A percentile compares a stretch with the other conserved stretches of the same genome.
Evolutionary conservation across 2,888 invertebrate species (phyloP).

Genomic region (Epiblema foenella): DNA sequence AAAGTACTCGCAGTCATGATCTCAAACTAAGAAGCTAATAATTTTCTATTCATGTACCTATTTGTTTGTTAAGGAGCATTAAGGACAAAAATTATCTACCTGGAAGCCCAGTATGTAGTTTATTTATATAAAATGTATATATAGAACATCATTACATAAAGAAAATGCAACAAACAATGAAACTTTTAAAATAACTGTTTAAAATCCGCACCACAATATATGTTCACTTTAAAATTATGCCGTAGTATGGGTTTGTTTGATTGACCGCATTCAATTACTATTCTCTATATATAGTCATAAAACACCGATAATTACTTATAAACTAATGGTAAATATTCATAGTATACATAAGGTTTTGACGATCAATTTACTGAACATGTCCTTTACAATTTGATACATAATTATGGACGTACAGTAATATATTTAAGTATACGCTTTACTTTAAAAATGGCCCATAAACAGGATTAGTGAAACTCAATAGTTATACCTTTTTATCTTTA

Average conservation of each 20-base stretch:
- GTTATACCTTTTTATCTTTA: neutral
- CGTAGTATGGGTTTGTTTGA: slow-evolving; percentile 2
- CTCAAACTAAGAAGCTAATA: neutral
- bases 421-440: neutral
- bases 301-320: neutral
- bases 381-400: too few species aligned
- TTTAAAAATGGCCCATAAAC: neutral
- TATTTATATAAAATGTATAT: too few species aligned
- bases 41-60: neutral
- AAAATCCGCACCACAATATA: too few species aligned
- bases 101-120: too few species aligned
- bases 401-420: too few species aligned
- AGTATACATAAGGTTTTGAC: neutral
- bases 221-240: too few species aligned
- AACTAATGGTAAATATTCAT: neutral
- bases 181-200: neutral
- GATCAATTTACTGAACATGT: neutral
- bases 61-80: too few species aligned
- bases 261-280: slow-evolving; percentile 27
- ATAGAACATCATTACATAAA: too few species aligned
- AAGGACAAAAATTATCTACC: too few species aligned
- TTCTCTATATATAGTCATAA: neutral
- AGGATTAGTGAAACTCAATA: neutral
- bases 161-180: neutral
- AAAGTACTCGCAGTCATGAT: neutral